Conservation (phyloP, 1,140 invertebrate species). For the Tetraneura akinire region DNA sequence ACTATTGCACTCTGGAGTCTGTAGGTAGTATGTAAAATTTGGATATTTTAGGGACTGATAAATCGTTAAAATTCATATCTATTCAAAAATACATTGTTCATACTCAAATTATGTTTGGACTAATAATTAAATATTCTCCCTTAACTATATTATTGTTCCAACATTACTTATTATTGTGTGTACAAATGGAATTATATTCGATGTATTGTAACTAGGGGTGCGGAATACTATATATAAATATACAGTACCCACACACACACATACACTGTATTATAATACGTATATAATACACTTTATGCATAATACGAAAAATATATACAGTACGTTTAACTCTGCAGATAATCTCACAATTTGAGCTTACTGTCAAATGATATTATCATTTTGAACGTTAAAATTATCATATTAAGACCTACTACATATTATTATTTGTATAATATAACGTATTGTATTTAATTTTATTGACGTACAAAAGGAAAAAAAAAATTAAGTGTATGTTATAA, state of each 20-base stretch:
- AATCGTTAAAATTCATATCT: too few relatives aligned
- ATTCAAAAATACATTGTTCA: not conserved
- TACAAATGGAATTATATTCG: constrained; percentile 45
- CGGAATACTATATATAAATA: not conserved
- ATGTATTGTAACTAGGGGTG: constrained; percentile 26
- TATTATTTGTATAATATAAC: too few relatives aligned
- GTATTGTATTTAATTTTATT: too few relatives aligned
- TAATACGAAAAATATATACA: constrained; percentile 9
- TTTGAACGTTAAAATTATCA: too few relatives aligned
- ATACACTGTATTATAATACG: not conserved
- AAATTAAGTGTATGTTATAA: too few relatives aligned
- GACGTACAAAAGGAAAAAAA: too few relatives aligned
- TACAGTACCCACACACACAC: too few relatives aligned
- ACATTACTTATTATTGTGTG: constrained; percentile 1
- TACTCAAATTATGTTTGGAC: not conserved
- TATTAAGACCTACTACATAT: too few relatives aligned
- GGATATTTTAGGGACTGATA: too few relatives aligned
- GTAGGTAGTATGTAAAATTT: too few relatives aligned
- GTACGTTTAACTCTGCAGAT: constrained; percentile 25
- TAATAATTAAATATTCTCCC: not conserved
- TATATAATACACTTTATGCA: too few relatives aligned
- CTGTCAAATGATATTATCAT: constrained; percentile 9
- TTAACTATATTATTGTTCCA: not conserved
- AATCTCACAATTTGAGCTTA: constrained; percentile 20
- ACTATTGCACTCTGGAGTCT: too few relatives aligned